Evolutionary conservation across 2,797 vertebrate genomes (phyloP).

Genomic region (Schizothorax lantsangensis): DNA sequence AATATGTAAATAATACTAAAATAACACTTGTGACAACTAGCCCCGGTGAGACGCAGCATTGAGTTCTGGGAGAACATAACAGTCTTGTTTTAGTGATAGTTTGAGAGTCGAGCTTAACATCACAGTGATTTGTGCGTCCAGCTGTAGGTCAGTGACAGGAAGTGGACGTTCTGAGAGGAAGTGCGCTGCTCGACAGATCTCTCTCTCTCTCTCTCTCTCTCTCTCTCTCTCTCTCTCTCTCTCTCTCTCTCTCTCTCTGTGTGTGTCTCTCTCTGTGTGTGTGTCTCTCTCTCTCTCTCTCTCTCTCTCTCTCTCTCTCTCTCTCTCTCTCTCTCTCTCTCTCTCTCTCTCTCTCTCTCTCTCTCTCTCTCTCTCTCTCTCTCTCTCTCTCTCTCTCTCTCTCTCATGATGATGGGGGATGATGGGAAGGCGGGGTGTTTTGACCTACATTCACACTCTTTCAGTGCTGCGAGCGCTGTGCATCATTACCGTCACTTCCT

Average conservation of each 20-base stretch:
- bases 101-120: background rate
- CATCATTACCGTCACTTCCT: conserved; percentile 39
- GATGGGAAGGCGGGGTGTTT: conserved; percentile 30
- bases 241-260: no score
- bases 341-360: no score
- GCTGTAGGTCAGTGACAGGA: conserved; percentile 14
- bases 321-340: no score
- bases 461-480: conserved; percentile 4
- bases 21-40: background rate
- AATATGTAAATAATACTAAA: background rate
- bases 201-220: no score
- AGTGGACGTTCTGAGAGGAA: conserved; percentile 16
- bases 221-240: no score
- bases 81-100: background rate
- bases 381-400: background rate
- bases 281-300: no score
- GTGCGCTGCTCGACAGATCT: no score
- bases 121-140: background rate
- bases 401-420: conserved; percentile 34
- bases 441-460: conserved; percentile 56
- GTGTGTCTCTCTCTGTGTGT: no score
- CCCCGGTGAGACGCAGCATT: background rate
- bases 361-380: background rate
- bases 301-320: no score
- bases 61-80: background rate